Percentiles rank a stretch among this genome's conserved stretches.
Conservation (phyloP, 1,140 invertebrate genomes). For the Caenorhabditis briggsae region DNA sequence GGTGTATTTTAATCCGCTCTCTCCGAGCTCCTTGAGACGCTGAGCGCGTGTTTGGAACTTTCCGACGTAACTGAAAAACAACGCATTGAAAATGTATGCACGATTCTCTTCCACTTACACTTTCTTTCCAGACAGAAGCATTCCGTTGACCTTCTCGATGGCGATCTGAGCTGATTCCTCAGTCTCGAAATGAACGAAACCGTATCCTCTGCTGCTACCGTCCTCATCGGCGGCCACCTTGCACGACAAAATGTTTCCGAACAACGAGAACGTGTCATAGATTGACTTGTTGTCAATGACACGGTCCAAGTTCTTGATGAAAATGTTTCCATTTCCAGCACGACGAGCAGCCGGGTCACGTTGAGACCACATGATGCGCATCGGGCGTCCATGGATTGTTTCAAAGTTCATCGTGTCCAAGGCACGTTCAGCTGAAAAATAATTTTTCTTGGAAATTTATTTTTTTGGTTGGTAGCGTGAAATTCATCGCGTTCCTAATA, state of each 20-base stretch:
- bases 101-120: constrained; percentile 81
- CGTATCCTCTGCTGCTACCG: constrained; percentile 95
- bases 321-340: constrained; percentile 98
- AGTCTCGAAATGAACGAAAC: constrained; percentile 99
- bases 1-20: constrained; percentile 96
- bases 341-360: constrained; percentile 96
- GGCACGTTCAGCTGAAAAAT: constrained; percentile 71
- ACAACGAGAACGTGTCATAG: constrained; percentile 95
- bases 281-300: constrained; percentile 97
- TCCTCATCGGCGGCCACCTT: constrained; percentile 96
- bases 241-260: constrained; percentile 84
- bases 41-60: constrained; percentile 96
- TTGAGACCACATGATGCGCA: constrained; percentile 99
- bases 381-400: constrained; percentile 93
- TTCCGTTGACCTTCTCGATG: constrained; percentile 94
- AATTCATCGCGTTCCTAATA: too few species aligned
- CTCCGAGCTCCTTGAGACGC: constrained; percentile 96
- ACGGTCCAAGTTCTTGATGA: constrained; percentile 84
- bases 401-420: constrained; percentile 99
- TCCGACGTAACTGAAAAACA: constrained; percentile 90
- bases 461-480: too few species aligned
- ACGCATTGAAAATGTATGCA: constrained; percentile 76
- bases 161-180: constrained; percentile 97
- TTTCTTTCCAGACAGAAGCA: constrained; percentile 92
- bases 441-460: neutral